These are phyloP conservation scores for Coptodon bakossiorum DNA, from an alignment of 2,113 vertebrate species.

Conservation along the genomic window DNA sequence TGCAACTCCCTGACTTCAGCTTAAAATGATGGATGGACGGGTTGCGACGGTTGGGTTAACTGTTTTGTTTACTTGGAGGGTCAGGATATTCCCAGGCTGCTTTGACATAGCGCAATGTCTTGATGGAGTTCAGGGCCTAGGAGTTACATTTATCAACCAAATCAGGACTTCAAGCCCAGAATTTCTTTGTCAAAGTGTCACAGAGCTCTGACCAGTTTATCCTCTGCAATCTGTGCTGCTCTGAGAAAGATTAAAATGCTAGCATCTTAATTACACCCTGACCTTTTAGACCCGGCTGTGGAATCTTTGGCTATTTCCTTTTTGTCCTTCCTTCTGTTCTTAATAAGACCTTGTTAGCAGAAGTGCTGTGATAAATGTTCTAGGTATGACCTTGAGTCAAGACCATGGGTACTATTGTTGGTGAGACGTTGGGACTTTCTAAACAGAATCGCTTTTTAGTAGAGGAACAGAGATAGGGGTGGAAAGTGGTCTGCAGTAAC, in stretches of 20 bases:
- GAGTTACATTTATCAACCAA: constrained; percentile 31
- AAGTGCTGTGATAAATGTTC: not conserved
- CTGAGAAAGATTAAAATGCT: not conserved
- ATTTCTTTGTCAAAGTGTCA: constrained; percentile 33
- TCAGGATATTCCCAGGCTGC: constrained; percentile 60
- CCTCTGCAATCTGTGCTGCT: not conserved
- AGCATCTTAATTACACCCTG: not conserved
- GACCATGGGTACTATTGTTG: not conserved
- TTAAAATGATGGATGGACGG: constrained; percentile 44
- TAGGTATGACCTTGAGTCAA: not conserved
- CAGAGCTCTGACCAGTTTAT: not conserved
- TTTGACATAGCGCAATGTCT: constrained; percentile 11
- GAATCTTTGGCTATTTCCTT: not conserved
- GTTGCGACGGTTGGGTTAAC: constrained; percentile 16
- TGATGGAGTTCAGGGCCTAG: constrained; percentile 25
- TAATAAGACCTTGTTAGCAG: not conserved
- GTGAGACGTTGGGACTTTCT: not conserved
- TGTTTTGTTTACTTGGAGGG: constrained; percentile 41
- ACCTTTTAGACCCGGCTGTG: not conserved
- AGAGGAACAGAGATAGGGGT: not conserved
- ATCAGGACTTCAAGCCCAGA: not conserved
- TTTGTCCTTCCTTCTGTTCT: not conserved
- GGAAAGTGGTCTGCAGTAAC: not conserved
- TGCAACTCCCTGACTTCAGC: constrained; percentile 23
- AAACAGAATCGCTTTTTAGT: not conserved